Conservation (phyloP, 2,888 invertebrate genomes). For the Chrysotoxum bicinctum region DNA sequence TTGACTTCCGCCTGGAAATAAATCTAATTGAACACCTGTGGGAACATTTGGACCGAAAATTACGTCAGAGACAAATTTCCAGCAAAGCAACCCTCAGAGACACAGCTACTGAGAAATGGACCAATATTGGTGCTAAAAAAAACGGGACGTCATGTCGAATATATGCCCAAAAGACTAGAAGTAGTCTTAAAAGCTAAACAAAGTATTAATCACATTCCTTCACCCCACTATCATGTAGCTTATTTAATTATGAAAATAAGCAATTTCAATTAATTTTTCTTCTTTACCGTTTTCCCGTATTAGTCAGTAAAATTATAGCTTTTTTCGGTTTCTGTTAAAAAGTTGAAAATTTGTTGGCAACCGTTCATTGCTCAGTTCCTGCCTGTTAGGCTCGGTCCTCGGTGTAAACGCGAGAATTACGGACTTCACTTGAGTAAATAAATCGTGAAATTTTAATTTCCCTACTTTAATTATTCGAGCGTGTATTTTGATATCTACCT, state of each 20-base stretch:
- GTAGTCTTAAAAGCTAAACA: no score
- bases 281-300: background rate
- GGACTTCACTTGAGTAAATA: slow-evolving; percentile 56
- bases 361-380: background rate
- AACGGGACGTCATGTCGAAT: no score
- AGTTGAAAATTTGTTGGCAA: background rate
- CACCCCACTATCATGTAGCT: no score
- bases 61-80: no score
- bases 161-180: no score
- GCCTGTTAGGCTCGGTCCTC: background rate
- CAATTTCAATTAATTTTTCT: background rate
- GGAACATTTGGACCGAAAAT: no score
- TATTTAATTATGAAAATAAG: slow-evolving; percentile 1
- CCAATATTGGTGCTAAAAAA: no score
- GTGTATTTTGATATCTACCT: slow-evolving; percentile 9
- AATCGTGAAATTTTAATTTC: slow-evolving; percentile 66
- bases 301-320: background rate
- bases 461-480: slow-evolving; percentile 21
- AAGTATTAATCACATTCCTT: no score
- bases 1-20: no score
- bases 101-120: no score
- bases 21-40: no score
- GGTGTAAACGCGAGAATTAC: background rate
- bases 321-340: background rate
- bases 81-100: no score